Percentiles rank a stretch among this genome's conserved stretches.
Evolutionary conservation across 2,113 vertebrate genomes (phyloP).

Genomic region (Lanius ludovicianus): DNA sequence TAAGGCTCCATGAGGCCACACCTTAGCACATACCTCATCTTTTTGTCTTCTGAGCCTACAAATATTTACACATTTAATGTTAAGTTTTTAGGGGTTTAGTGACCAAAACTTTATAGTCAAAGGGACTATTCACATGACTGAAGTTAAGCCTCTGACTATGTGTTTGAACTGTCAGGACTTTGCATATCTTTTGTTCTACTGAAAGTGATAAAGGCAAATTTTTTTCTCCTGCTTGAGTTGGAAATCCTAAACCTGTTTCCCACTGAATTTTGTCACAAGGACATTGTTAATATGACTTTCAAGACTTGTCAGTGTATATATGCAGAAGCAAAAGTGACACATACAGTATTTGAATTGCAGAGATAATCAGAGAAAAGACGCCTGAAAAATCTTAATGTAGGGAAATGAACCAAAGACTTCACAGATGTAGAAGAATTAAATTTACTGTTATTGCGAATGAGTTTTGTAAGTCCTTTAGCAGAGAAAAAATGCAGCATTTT

Average conservation of each 20-base stretch:
- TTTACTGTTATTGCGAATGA: background rate
- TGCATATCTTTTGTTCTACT: constrained; percentile 29
- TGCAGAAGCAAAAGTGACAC: background rate
- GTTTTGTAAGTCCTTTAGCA: background rate
- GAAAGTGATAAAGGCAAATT: background rate
- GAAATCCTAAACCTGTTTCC: constrained; percentile 9
- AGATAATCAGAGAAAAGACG: background rate
- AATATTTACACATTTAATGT: constrained; percentile 53
- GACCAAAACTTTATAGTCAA: constrained; percentile 20
- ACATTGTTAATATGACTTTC: background rate
- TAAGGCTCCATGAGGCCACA: background rate
- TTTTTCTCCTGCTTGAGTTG: background rate
- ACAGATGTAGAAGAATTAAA: background rate
- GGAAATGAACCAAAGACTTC: background rate
- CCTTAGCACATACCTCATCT: constrained; percentile 36
- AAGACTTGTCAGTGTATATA: background rate
- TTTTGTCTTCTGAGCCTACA: constrained; percentile 34
- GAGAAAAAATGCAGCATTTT: background rate
- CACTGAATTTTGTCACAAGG: background rate
- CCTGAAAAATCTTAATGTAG: background rate
- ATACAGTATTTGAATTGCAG: background rate
- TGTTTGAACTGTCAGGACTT: constrained; percentile 35
- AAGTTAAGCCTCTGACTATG: constrained; percentile 1
- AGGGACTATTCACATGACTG: constrained; percentile 20
- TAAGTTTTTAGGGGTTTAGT: constrained; percentile 5